Conservation (phyloP, 2,113 vertebrate species). For the Tapirus terrestris region DNA sequence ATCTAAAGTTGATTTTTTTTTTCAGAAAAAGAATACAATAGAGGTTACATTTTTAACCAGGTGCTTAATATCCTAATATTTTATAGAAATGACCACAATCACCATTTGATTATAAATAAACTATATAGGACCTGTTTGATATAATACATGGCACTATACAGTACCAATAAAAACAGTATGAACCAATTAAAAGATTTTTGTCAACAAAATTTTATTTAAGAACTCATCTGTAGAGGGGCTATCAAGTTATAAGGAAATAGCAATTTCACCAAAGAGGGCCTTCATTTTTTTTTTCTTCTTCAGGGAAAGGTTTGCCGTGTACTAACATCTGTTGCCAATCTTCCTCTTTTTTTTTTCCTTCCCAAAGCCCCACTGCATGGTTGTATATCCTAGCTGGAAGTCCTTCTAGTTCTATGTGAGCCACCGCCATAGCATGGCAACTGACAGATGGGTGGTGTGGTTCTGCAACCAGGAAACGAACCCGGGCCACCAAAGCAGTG, state of each 20-base stretch:
- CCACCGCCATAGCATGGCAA: no score
- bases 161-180: not conserved
- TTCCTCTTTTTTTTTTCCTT: no score
- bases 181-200: not conserved
- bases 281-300: not conserved
- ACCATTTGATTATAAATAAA: slow-evolving; percentile 31
- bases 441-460: no score
- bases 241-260: not conserved
- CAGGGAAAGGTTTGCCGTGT: no score
- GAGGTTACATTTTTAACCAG: not conserved
- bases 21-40: not conserved
- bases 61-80: not conserved
- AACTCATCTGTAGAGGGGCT: not conserved
- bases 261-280: not conserved
- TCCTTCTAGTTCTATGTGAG: no score
- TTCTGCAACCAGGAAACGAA: no score
- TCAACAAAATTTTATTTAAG: not conserved
- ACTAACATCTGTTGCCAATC: no score
- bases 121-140: not conserved
- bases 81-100: not conserved
- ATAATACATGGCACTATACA: not conserved
- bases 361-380: no score
- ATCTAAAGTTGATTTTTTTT: not conserved
- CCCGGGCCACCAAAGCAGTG: no score
- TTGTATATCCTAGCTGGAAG: no score